Percentiles rank a stretch among this genome's conserved stretches.
Evolutionary conservation across 2,888 invertebrate genomes (phyloP).

Genomic region (Athrips mouffetella): DNA sequence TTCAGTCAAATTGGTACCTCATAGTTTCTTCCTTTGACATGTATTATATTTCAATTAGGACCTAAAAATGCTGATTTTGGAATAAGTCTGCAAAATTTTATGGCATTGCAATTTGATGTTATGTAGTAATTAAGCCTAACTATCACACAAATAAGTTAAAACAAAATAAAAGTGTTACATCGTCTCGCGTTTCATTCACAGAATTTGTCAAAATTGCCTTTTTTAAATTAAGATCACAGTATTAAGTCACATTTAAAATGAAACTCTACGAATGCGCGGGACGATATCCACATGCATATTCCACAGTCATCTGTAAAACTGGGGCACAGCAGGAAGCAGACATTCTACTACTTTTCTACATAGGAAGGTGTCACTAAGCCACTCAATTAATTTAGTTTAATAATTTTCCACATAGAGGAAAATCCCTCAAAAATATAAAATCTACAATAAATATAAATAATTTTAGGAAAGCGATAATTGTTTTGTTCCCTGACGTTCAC

Average conservation of each 20-base stretch:
- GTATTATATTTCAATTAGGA: slow-evolving; percentile 38
- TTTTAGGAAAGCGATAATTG: not conserved
- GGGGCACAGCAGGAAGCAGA: slow-evolving; percentile 52
- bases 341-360: slow-evolving; percentile 28
- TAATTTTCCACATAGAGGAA: not conserved
- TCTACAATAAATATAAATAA: not conserved
- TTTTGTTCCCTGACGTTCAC: slow-evolving; percentile 26
- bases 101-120: slow-evolving; percentile 63
- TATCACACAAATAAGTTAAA: slow-evolving; percentile 74
- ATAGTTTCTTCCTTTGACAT: slow-evolving; percentile 37
- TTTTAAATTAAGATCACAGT: slow-evolving; percentile 78
- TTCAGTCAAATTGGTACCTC: slow-evolving; percentile 30
- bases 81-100: slow-evolving; percentile 60
- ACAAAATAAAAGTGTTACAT: slow-evolving; percentile 54
- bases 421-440: not conserved
- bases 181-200: slow-evolving; percentile 62
- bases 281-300: slow-evolving; percentile 69
- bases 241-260: slow-evolving; percentile 73
- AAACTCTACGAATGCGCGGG: slow-evolving; percentile 67
- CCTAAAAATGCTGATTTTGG: slow-evolving; percentile 68
- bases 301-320: slow-evolving; percentile 71
- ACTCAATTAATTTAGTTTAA: slow-evolving; percentile 30
- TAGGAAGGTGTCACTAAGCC: slow-evolving; percentile 55
- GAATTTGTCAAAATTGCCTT: slow-evolving; percentile 72
- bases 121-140: slow-evolving; percentile 59